Evolutionary conservation across 2,797 vertebrate genomes (phyloP).

Genomic region (Merluccius polli): DNA sequence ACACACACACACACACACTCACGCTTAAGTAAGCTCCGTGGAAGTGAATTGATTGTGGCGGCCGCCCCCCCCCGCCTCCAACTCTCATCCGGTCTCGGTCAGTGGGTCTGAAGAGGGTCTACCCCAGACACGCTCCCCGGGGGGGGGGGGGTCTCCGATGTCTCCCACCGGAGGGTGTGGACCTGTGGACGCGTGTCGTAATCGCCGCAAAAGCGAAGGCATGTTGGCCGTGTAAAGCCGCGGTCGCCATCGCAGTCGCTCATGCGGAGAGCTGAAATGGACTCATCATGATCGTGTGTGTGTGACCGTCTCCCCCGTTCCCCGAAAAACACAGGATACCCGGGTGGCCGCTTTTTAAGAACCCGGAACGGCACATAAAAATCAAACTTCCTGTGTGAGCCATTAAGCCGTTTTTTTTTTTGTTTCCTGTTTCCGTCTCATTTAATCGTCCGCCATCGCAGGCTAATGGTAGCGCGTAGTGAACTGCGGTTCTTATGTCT

Average conservation of each 20-base stretch:
- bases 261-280: slow-evolving; percentile 40
- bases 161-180: slow-evolving; percentile 54
- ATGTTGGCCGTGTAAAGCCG: slow-evolving; percentile 37
- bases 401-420: background rate
- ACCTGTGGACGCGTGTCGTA: slow-evolving; percentile 71
- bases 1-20: slow-evolving; percentile 9
- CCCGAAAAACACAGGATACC: too few species aligned
- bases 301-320: slow-evolving; percentile 19
- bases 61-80: slow-evolving; percentile 43
- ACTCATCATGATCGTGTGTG: slow-evolving; percentile 22
- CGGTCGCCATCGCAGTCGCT: background rate
- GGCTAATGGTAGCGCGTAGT: background rate
- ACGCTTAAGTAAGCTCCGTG: slow-evolving; percentile 23
- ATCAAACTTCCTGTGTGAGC: too few species aligned
- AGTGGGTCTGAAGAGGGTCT: slow-evolving; percentile 36
- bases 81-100: slow-evolving; percentile 48
- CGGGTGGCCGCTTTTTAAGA: background rate
- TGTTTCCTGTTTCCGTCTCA: background rate
- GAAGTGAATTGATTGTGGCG: slow-evolving; percentile 51
- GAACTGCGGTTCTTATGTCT: background rate
- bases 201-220: slow-evolving; percentile 67
- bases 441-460: background rate
- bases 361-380: background rate
- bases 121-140: slow-evolving; percentile 46
- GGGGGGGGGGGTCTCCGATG: slow-evolving; percentile 63